These are phyloP conservation scores for Condylura cristata DNA, from an alignment of 2,113 vertebrate genomes.

Conservation along the genomic window DNA sequence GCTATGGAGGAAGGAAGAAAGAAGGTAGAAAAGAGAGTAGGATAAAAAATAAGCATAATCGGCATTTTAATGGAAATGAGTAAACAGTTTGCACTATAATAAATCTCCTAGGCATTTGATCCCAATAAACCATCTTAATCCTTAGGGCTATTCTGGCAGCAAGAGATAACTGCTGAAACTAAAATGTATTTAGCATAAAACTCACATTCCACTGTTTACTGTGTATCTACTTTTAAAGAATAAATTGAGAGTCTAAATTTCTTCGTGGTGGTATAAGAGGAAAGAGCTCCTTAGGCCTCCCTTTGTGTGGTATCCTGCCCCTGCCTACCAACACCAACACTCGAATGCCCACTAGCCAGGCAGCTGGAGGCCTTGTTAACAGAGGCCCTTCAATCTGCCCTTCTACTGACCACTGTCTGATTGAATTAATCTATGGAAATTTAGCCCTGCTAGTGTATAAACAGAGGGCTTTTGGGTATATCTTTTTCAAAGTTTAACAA, in stretches of 20 bases:
- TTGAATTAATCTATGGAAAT: background rate
- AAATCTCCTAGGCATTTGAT: slow-evolving; percentile 87
- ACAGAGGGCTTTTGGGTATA: background rate
- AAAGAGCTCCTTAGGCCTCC: background rate
- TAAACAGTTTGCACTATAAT: slow-evolving; percentile 83
- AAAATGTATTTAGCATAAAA: slow-evolving; percentile 86
- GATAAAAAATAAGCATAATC: slow-evolving; percentile 68
- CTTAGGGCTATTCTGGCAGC: slow-evolving; percentile 87
- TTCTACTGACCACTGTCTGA: background rate
- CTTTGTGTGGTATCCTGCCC: background rate
- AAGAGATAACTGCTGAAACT: slow-evolving; percentile 84
- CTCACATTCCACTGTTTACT: slow-evolving; percentile 81
- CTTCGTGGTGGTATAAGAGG: slow-evolving; percentile 8
- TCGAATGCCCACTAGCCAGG: background rate
- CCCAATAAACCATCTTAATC: slow-evolving; percentile 89
- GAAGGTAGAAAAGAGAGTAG: background rate
- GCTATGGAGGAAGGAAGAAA: slow-evolving; percentile 24
- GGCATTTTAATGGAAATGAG: slow-evolving; percentile 82
- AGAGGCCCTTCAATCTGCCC: background rate
- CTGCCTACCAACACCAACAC: background rate
- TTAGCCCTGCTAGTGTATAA: background rate
- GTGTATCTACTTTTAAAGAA: slow-evolving; percentile 67
- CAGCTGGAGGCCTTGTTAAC: background rate
- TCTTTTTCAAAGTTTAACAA: background rate
- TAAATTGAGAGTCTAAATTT: slow-evolving; percentile 69